Evolutionary conservation across 2,113 vertebrate species (phyloP).

Genomic region (Xyrauchen texanus): DNA sequence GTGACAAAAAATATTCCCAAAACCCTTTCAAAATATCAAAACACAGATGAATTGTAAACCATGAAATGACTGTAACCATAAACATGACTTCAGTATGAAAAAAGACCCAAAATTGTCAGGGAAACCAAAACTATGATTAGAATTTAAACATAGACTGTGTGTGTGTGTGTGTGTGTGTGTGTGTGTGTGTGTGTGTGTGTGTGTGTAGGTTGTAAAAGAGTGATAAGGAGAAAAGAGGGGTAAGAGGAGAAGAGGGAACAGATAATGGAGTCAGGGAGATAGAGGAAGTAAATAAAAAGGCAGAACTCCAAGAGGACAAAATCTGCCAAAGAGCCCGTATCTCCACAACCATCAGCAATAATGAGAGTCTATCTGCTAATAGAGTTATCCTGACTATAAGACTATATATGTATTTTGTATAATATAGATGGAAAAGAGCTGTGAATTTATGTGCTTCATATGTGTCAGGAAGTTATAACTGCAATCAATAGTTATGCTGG

Average conservation of each 20-base stretch:
- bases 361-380: constrained; percentile 13
- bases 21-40: no score
- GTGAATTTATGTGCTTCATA: background rate
- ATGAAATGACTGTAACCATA: no score
- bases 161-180: no score
- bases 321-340: background rate
- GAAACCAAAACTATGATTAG: no score
- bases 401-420: background rate
- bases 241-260: constrained; percentile 6
- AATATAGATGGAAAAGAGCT: background rate
- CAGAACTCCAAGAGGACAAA: constrained; percentile 5
- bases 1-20: no score
- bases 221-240: background rate
- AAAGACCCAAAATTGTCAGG: no score
- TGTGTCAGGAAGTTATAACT: background rate
- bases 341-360: constrained; percentile 19
- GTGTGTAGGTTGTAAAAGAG: background rate
- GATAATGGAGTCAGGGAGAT: constrained; percentile 8
- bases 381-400: background rate
- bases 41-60: no score
- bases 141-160: no score
- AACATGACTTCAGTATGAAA: no score
- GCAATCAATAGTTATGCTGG: background rate
- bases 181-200: background rate
- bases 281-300: constrained; percentile 24